These are phyloP conservation scores for Pelochelys cantorii DNA, from an alignment of 2,797 vertebrate species.

Conservation along the genomic window DNA sequence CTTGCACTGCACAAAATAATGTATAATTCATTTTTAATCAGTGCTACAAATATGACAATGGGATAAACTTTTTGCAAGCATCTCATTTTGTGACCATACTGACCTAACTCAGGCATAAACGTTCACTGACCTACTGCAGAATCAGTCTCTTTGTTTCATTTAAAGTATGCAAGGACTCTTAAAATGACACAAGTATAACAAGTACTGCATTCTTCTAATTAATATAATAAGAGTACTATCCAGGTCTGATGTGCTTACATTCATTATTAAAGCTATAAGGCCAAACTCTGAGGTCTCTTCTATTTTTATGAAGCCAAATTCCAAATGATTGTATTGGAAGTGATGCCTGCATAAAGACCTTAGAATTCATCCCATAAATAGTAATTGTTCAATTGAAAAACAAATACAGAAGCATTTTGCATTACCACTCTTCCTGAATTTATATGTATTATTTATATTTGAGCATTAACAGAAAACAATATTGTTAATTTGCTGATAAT, in stretches of 20 bases:
- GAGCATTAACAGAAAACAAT: background rate
- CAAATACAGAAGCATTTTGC: slow-evolving; percentile 1
- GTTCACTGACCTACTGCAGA: background rate
- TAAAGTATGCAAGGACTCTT: background rate
- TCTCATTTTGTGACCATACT: background rate
- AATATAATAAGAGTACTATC: background rate
- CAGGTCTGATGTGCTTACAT: background rate
- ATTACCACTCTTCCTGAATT: background rate
- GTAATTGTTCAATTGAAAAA: slow-evolving; percentile 8
- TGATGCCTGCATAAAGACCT: background rate
- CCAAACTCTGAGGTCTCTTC: background rate
- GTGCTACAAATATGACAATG: background rate
- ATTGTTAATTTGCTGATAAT: background rate
- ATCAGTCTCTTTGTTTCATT: background rate
- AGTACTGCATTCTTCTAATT: rapidly evolving
- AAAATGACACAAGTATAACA: background rate
- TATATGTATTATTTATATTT: background rate
- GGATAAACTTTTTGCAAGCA: background rate
- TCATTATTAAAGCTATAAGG: background rate
- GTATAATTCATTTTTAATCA: background rate
- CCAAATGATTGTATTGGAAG: background rate
- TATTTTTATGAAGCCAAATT: slow-evolving; percentile 1
- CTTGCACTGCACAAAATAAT: background rate
- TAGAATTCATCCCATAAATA: background rate
- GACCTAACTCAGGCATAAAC: background rate